Base-by-base conservation (phyloP, 1,140 invertebrate species). In the Platyura marginata region DNA sequence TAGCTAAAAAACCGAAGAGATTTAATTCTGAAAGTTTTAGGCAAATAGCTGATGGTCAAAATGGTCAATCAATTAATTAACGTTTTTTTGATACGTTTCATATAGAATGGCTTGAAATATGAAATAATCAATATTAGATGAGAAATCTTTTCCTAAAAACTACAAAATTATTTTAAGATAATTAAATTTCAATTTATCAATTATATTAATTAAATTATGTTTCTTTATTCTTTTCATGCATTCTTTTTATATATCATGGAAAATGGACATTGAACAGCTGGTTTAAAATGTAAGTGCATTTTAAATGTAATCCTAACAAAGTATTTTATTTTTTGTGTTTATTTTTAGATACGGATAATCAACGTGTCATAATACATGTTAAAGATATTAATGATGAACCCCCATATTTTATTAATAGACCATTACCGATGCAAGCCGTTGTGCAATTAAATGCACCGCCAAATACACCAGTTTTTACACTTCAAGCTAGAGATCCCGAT, bases 341-440 rank as follows among this genome's bases (percentile, higher is more conserved):
- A 25, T 39, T 56, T 55, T 29, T 48, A 92, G 85, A 88, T 65
- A 89, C 84, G 45, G 88, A 92, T 68, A 91, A 91, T 65, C 89
- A 94, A 57, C 74, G 88, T 25, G 87, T 94, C 10, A 92, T 93
- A 49, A 91, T 93, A 54, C 85, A 89, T 63, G 83, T 93, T 44
- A 87, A 88, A 63, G 89, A 94, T 63, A 82, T 92, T n/a, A 94
- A 94, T 61, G 89, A 93, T 61, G 90, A 94, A 63, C 79, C 83
- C 2, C 90, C 90, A 1, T 92, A 93, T 62, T 94, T 95, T 67
- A 91, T 94, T 67, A 95, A 93, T 63, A 72, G 84, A 3, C 89
- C 90, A 0, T 64, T 92, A 45, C 89, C 89, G n/a, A 93, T 94
- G 88, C 85, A 93, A 63, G 86, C 90, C 3, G 88, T 93, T 41